These are phyloP conservation scores for Gila orcuttii DNA, from an alignment of 2,113 vertebrate genomes.

Conservation along the genomic window DNA sequence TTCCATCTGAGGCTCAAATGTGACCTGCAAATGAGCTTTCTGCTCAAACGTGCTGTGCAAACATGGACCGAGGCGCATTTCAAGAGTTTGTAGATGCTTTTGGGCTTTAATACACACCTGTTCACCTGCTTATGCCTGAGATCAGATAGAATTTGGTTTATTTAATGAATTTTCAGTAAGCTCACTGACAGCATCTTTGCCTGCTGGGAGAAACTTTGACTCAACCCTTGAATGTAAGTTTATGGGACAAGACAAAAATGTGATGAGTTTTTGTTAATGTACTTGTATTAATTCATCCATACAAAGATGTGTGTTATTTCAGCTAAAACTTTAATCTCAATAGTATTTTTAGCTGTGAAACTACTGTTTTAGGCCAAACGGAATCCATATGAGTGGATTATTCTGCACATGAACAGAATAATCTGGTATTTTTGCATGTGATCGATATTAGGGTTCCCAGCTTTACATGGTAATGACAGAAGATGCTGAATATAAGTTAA, in stretches of 20 bases:
- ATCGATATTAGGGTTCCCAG: not conserved
- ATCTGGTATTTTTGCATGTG: not conserved
- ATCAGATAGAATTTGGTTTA: not conserved
- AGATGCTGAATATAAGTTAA: too few species aligned
- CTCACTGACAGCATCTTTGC: not conserved
- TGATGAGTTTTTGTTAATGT: not conserved
- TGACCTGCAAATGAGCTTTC: not conserved
- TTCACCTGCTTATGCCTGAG: not conserved
- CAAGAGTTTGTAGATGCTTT: not conserved
- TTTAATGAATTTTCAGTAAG: not conserved
- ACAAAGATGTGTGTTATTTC: not conserved
- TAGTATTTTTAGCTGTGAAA: not conserved
- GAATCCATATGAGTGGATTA: not conserved
- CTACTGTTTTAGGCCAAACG: not conserved
- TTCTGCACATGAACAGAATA: not conserved
- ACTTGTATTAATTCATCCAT: not conserved
- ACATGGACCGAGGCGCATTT: not conserved
- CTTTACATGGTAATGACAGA: not conserved
- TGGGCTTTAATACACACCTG: not conserved
- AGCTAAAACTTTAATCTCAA: not conserved
- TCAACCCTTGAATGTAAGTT: not conserved
- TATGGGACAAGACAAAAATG: not conserved
- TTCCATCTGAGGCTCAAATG: not conserved
- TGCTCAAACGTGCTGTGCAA: not conserved
- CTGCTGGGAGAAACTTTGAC: not conserved